phyloP scores from a whole-genome alignment of 2,113 vertebrate species.

The Phocoena sinus region DNA sequence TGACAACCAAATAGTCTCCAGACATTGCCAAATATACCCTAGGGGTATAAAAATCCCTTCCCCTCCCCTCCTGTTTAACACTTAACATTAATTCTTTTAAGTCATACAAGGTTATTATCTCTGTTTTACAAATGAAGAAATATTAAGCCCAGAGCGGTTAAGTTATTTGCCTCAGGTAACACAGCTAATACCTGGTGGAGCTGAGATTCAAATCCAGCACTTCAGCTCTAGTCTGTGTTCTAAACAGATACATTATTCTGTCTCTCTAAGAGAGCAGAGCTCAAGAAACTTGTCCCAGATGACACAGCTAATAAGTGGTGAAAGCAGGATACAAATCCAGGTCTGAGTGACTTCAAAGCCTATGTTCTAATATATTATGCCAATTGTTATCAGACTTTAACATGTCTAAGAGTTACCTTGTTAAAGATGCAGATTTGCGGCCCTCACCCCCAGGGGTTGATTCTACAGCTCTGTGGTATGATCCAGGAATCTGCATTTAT shows the following conservation, averaged over 20 bases:
- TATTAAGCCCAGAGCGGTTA: neutral
- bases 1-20: neutral
- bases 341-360: neutral
- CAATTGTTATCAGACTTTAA: neutral
- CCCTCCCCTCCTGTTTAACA: neutral
- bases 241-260: neutral
- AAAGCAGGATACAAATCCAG: slow-evolving; percentile 8
- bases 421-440: neutral
- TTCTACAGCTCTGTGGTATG: neutral
- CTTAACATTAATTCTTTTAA: neutral
- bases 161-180: neutral
- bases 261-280: neutral
- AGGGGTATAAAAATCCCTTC: neutral
- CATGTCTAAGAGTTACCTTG: neutral
- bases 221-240: neutral
- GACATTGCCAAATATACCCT: neutral
- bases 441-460: neutral
- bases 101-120: neutral
- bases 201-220: neutral
- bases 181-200: neutral
- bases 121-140: slow-evolving; percentile 22
- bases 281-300: neutral
- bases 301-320: neutral
- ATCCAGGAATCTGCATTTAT: neutral
- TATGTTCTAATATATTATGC: neutral